A percentile compares a stretch with the other conserved stretches of the same genome.
These are phyloP conservation scores for Cyphomyrmex costatus DNA, from an alignment of 1,140 invertebrate species.

Conservation along the genomic window DNA sequence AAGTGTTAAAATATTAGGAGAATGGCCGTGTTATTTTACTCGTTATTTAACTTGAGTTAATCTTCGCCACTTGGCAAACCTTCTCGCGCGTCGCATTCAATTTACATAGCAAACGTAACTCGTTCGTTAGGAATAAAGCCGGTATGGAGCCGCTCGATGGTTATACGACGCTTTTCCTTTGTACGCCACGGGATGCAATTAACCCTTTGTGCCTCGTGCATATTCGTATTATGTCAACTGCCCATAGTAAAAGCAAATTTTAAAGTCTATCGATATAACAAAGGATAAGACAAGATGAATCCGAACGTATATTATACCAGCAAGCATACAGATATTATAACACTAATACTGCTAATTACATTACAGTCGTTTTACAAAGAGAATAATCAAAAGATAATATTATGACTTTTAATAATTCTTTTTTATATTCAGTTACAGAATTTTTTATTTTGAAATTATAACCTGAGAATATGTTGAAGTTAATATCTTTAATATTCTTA, in stretches of 20 bases:
- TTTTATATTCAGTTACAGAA: background rate
- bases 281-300: background rate
- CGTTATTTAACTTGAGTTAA: too few species aligned
- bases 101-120: too few species aligned
- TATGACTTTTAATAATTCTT: background rate
- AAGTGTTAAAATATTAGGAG: background rate
- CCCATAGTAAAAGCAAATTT: slow-evolving; percentile 22
- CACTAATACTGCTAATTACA: background rate
- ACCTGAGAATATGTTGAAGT: too few species aligned
- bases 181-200: slow-evolving; percentile 25
- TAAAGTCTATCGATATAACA: slow-evolving; percentile 21
- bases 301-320: background rate
- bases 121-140: too few species aligned
- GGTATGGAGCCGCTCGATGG: background rate
- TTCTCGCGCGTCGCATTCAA: too few species aligned
- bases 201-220: slow-evolving; percentile 49
- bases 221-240: slow-evolving; percentile 48
- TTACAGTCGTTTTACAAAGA: background rate
- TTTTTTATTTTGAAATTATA: background rate
- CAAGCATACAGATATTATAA: background rate
- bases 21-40: too few species aligned
- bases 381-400: slow-evolving; percentile 2
- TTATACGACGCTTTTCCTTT: slow-evolving; percentile 51
- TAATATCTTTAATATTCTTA: too few species aligned
- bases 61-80: too few species aligned